Percentiles rank a stretch among this genome's conserved stretches.
Evolutionary conservation across 37 sponge, comb jelly and placozoan species (phyloP).

Genomic region (Geodia barretti): DNA sequence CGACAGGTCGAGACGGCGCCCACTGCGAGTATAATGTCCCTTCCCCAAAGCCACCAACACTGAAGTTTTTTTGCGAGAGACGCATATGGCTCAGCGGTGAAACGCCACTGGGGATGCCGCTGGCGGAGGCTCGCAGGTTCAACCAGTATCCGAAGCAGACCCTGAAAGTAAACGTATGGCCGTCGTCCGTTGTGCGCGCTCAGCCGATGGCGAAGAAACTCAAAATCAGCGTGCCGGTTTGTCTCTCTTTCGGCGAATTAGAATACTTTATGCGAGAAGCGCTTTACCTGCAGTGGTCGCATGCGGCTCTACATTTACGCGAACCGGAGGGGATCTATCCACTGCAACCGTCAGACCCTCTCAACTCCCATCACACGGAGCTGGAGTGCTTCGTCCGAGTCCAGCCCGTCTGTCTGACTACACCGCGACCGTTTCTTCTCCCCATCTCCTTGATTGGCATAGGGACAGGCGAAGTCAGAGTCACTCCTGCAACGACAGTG

Average conservation of each 20-base stretch:
- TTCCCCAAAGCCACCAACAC: constrained; percentile 8
- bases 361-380: constrained; percentile 3
- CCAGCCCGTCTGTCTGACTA: not conserved
- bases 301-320: too few relatives aligned
- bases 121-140: not conserved
- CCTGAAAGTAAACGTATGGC: constrained; percentile 40
- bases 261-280: constrained; percentile 61
- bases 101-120: not conserved
- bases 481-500: constrained; percentile 22
- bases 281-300: constrained; percentile 8
- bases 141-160: not conserved
- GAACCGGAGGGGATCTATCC: constrained; percentile 17
- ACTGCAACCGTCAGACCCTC: constrained; percentile 1
- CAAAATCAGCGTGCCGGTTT: not conserved
- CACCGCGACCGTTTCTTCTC: constrained; percentile 6
- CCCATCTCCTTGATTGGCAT: constrained; percentile 51
- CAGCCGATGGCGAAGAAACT: too few relatives aligned
- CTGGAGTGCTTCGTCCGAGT: constrained; percentile 20
- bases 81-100: constrained; percentile 11
- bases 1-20: not conserved
- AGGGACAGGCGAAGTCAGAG: constrained; percentile 37
- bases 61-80: constrained; percentile 59
- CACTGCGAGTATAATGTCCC: not conserved
- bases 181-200: too few relatives aligned
- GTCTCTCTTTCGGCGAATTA: constrained; percentile 42